Evolutionary conservation across 2,113 vertebrate genomes (phyloP).

Genomic region (Oncorhynchus masou): DNA sequence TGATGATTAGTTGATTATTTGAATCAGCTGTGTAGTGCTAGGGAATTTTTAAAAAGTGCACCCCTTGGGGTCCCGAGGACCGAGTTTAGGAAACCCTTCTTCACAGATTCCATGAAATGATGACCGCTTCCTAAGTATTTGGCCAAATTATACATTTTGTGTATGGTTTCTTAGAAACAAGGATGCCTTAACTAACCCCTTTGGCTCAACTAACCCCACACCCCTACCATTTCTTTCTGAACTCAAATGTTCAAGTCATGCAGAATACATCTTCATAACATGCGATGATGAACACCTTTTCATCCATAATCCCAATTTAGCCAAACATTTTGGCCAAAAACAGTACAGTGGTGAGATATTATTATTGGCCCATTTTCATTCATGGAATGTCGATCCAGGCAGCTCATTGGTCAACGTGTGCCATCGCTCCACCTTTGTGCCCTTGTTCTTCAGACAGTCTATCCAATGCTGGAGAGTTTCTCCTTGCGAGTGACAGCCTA

Average conservation of each 20-base stretch:
- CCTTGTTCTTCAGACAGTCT: slow-evolving; percentile 83
- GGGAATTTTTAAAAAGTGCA: too few species aligned
- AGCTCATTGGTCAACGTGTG: slow-evolving; percentile 88
- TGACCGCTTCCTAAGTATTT: too few species aligned
- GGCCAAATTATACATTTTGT: too few species aligned
- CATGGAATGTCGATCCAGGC: slow-evolving; percentile 75
- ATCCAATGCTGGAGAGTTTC: slow-evolving; percentile 85
- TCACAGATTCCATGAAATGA: too few species aligned
- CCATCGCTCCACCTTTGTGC: slow-evolving; percentile 83
- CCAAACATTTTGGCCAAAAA: slow-evolving; percentile 10
- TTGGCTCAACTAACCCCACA: too few species aligned
- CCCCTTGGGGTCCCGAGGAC: too few species aligned
- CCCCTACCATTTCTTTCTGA: too few species aligned
- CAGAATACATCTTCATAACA: slow-evolving; percentile 49
- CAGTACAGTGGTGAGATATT: slow-evolving; percentile 19
- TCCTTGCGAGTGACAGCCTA: slow-evolving; percentile 80
- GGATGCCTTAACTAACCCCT: too few species aligned
- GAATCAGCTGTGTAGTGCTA: too few species aligned
- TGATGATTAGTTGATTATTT: too few species aligned
- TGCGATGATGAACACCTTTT: slow-evolving; percentile 39
- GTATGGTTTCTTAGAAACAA: too few species aligned
- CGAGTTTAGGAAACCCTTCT: too few species aligned
- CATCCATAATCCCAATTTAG: slow-evolving; percentile 7
- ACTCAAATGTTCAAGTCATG: slow-evolving; percentile 50
- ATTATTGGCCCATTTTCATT: slow-evolving; percentile 44